Base-by-base conservation (phyloP, 2,888 invertebrate species). In the Rotaria magnacalcarata region DNA sequence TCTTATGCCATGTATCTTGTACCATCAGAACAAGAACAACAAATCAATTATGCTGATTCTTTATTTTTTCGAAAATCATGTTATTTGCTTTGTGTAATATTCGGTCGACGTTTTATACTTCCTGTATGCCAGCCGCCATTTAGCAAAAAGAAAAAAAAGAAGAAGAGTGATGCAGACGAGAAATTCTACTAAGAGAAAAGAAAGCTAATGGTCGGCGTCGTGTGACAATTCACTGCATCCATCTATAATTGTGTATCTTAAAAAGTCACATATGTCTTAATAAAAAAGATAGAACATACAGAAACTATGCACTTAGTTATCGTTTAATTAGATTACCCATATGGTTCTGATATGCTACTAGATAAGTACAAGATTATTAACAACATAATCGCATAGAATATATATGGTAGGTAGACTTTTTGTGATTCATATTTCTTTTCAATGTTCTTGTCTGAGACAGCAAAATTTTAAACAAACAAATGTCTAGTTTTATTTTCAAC, bases 41-140 rank as follows among this genome's bases (percentile, higher is more conserved):
- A 67, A 67, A 67, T 67, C 67, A 67, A 67, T 67, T 67, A 67
- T 67, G 67, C 19, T 67, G 34, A 67, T 67, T 67, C 67, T 67
- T 67, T 67, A 27, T 34, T 67, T 67, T 67, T 67, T 67, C 67
- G 27, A 67, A 67, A 67, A 67, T 67, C 67, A 67, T 67, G 16
- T 67, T 67, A 27, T 67, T 67, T 67, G 34, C 67, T 67, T 67
- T 27, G 67, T 67, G 67, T 34, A 16, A 19, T 67, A 67, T 67
- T 34, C 34, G 67, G 27, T 14, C 27, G 34, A 6, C 67, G 34
- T 67, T 67, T 67, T 41, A 67, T 34, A 34, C 27, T 67, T 67
- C 67, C 67, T 67, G 67, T 67, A 67, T 34, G 67, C 67, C 34
- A 67, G 19, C 19, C 34, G 19, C 67, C 27, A 19, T 34, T 67